Evolutionary conservation across 1,140 invertebrate genomes (phyloP).

Genomic region (Coboldia fuscipes): DNA sequence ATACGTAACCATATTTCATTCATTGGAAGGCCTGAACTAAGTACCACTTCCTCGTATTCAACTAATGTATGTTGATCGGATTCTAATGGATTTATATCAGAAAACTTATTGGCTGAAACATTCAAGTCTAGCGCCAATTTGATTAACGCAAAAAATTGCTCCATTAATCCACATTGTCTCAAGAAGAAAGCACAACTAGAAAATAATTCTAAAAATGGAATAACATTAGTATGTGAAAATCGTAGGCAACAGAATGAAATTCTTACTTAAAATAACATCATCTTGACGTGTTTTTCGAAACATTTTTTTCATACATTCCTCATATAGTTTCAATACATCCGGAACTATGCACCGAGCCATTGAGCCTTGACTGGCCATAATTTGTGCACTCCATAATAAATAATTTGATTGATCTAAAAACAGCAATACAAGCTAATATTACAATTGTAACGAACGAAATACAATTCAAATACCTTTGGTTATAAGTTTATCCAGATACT

Average conservation of each 20-base stretch:
- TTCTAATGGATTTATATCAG: slow-evolving; percentile 19
- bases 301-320: slow-evolving; percentile 28
- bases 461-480: slow-evolving; percentile 10
- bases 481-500: slow-evolving; percentile 21
- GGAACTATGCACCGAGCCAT: slow-evolving; percentile 34
- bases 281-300: slow-evolving; percentile 21
- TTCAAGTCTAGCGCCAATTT: slow-evolving; percentile 34
- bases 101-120: slow-evolving; percentile 20
- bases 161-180: slow-evolving; percentile 38
- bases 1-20: slow-evolving; percentile 41
- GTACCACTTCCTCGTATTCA: slow-evolving; percentile 36
- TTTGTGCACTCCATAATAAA: slow-evolving; percentile 31
- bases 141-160: slow-evolving; percentile 37
- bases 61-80: slow-evolving; percentile 29
- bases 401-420: slow-evolving; percentile 29
- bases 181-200: slow-evolving; percentile 36
- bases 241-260: neutral
- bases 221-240: neutral
- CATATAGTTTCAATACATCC: slow-evolving; percentile 28
- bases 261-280: slow-evolving; percentile 20
- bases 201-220: slow-evolving; percentile 18
- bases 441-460: neutral
- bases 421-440: neutral
- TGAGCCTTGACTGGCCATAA: slow-evolving; percentile 30
- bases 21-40: slow-evolving; percentile 35